These are phyloP conservation scores for Plecotus auritus DNA, from an alignment of 2,113 vertebrate genomes.

Conservation along the genomic window DNA sequence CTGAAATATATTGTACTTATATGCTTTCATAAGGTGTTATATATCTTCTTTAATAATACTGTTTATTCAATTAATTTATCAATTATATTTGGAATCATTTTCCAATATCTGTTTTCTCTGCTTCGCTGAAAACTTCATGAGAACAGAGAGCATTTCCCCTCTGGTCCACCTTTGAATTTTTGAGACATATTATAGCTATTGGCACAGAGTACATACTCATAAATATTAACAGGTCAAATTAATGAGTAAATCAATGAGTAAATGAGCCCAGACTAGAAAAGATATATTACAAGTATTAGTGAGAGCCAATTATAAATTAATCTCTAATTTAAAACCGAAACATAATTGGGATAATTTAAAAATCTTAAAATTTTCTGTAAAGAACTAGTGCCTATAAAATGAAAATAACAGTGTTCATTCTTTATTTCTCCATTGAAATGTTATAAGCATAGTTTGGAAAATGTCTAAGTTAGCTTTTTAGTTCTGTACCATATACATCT, in stretches of 20 bases:
- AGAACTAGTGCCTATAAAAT: not conserved
- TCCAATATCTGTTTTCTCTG: not conserved
- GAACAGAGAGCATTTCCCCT: not conserved
- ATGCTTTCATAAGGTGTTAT: not conserved
- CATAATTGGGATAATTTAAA: not conserved
- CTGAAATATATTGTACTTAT: not conserved
- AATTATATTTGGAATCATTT: slow-evolving; percentile 3
- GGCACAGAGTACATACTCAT: not conserved
- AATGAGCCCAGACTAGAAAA: not conserved
- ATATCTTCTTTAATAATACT: not conserved
- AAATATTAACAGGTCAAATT: not conserved
- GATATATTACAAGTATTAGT: not conserved
- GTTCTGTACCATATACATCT: not conserved
- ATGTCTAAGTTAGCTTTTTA: not conserved
- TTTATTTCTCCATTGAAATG: not conserved
- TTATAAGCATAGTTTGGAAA: not conserved
- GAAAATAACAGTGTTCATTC: not conserved
- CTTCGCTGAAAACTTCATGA: not conserved
- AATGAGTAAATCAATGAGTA: not conserved
- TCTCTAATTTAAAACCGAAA: not conserved
- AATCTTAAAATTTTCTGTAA: not conserved
- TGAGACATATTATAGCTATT: not conserved
- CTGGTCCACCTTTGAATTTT: not conserved
- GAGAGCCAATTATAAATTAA: not conserved
- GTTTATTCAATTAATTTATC: not conserved